A percentile compares a stretch with the other conserved stretches of the same genome.
Evolutionary conservation across 2,113 vertebrate species (phyloP).

Genomic region (Poeciliopsis occidentalis): DNA sequence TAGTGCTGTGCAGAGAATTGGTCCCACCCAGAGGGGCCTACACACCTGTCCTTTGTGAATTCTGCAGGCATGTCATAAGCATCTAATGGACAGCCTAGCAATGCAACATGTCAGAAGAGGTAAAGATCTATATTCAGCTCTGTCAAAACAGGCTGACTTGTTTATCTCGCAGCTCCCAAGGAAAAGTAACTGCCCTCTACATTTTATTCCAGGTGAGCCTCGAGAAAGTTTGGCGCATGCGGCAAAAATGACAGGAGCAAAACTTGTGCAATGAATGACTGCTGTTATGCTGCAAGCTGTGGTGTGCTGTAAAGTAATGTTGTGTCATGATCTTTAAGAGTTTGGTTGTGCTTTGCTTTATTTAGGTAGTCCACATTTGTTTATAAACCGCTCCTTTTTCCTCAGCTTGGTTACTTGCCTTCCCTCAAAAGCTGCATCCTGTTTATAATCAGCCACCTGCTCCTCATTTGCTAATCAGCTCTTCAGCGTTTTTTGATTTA

Average conservation of each 20-base stretch:
- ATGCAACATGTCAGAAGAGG: slow-evolving; percentile 66
- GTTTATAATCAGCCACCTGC: too few species aligned
- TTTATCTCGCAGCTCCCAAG: slow-evolving; percentile 48
- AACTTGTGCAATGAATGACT: slow-evolving; percentile 44
- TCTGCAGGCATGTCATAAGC: slow-evolving; percentile 73
- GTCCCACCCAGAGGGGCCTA: slow-evolving; percentile 28
- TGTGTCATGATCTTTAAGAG: too few species aligned
- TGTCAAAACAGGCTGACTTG: slow-evolving; percentile 72
- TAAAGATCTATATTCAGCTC: slow-evolving; percentile 68
- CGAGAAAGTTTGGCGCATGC: slow-evolving; percentile 41
- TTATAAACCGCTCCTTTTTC: too few species aligned
- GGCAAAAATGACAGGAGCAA: slow-evolving; percentile 42
- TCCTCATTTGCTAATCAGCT: too few species aligned
- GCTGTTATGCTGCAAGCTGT: not conserved
- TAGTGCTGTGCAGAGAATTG: slow-evolving; percentile 27
- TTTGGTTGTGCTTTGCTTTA: too few species aligned
- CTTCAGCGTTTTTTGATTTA: too few species aligned
- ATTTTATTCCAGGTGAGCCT: slow-evolving; percentile 64
- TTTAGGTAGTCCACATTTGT: too few species aligned
- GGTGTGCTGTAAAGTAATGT: too few species aligned
- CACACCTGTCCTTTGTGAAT: slow-evolving; percentile 56
- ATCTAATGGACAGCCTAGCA: slow-evolving; percentile 69
- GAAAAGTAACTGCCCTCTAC: slow-evolving; percentile 45
- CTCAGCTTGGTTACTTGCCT: too few species aligned
- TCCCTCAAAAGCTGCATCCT: too few species aligned